A percentile compares a stretch with the other conserved stretches of the same genome.
phyloP scores from a whole-genome alignment of 2,797 vertebrate genomes.

The Esox masquinongy region DNA sequence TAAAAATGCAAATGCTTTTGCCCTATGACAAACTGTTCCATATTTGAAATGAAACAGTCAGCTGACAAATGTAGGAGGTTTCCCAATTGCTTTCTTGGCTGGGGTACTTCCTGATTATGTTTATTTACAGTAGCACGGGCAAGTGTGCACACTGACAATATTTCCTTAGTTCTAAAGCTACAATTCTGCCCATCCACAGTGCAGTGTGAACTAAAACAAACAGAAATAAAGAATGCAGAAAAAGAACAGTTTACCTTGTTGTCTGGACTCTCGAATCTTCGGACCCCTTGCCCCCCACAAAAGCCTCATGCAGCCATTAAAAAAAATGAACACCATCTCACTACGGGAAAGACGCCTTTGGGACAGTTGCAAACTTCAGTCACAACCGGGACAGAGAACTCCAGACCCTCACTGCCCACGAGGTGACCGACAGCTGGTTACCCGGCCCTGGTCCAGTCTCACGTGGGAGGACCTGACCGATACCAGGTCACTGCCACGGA shows the following conservation, averaged over 20 bases:
- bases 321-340: background rate
- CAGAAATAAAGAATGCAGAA: background rate
- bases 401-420: background rate
- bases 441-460: background rate
- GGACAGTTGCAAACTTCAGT: background rate
- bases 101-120: background rate
- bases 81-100: background rate
- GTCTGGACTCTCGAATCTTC: background rate
- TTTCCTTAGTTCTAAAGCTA: background rate
- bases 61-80: background rate
- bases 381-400: slow-evolving; percentile 47
- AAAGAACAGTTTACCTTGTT: background rate
- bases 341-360: background rate
- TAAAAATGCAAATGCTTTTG: background rate
- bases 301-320: too few relatives aligned
- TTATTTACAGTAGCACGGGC: background rate
- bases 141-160: background rate
- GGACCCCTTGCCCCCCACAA: background rate
- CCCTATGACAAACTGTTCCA: background rate
- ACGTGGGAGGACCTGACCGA: background rate
- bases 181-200: background rate
- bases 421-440: background rate
- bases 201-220: background rate
- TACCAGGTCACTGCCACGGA: slow-evolving; percentile 80
- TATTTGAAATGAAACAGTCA: background rate